phyloP scores from a whole-genome alignment of 2,797 vertebrate genomes.

The Propithecus perrieri region DNA sequence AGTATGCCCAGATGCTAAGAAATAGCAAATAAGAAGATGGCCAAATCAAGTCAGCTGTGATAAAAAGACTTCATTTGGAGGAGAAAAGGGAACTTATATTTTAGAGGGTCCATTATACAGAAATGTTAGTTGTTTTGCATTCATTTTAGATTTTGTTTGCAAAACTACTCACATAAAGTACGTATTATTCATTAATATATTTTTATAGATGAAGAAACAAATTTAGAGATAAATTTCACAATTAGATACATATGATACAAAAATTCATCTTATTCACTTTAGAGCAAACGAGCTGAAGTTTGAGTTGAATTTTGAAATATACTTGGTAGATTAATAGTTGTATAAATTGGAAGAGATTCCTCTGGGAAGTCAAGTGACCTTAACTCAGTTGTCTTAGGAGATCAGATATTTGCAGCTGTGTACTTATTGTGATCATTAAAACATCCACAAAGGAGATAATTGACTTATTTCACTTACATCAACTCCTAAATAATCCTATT shows the following conservation, averaged over 20 bases:
- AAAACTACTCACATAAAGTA: neutral
- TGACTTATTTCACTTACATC: neutral
- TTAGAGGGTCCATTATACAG: neutral
- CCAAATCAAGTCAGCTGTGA: neutral
- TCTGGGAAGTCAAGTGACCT: neutral
- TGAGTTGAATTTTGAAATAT: neutral
- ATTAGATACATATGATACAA: neutral
- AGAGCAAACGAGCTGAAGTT: neutral
- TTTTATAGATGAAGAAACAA: constrained; percentile 3
- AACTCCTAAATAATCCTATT: neutral
- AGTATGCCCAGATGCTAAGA: neutral
- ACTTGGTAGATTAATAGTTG: neutral
- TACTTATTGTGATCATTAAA: neutral
- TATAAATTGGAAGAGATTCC: neutral
- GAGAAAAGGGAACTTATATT: neutral
- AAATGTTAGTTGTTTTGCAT: neutral
- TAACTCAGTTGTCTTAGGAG: neutral
- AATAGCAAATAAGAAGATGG: neutral
- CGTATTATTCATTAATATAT: neutral
- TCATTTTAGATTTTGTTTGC: neutral
- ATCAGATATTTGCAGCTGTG: neutral
- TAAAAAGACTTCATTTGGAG: neutral
- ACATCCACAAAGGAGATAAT: neutral
- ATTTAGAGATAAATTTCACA: neutral
- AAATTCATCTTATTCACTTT: constrained; percentile 4